Evolutionary conservation across 92 coral and sea anemone species (phyloP), one percentile per base, ranked within the genome.

Genomic region (Blastomussa wellsi): DNA sequence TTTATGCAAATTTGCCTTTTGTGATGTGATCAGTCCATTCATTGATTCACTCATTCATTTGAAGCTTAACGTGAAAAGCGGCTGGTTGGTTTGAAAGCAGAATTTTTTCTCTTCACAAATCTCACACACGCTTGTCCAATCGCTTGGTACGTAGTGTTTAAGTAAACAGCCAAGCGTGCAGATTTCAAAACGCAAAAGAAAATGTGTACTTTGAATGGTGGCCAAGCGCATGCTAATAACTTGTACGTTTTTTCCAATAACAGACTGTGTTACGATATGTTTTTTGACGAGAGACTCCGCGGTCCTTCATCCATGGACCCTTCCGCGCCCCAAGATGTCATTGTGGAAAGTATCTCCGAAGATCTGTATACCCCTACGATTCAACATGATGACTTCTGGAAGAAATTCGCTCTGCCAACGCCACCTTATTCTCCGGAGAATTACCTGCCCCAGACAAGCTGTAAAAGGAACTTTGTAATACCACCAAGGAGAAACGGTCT

Each of bases 401-500:
- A 91, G 89, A 92, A 93, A 66, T 86, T 91, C 62, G 91, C 96
- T 28, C 93, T 97, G 0, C 99, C 98, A 7, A 97, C 99, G 32
- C 99, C 99, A 60, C 99, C 99, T 67, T 97, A 93, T 83, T 94
- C 98, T 8, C 99, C 99, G 0, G 98, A 97, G 68, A 93, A 90
- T 42, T 86, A 87, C 90, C 91, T 80, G 62, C 89, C 91, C 48
- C 86, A 88, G 69, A 77, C 76, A 44, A 81, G 55, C 78, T 89
- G 79, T 85, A 93, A 84, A 82, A 83, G 91, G 66, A 89, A 85
- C 77, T 84, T 86, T 19, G 81, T 55, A 72, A 41, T 83, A 37
- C 90, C 89, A 13, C 82, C 79, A n/a, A 88, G 89, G 35, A 83
- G 84, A 76, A 91, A 86, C 79, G 93, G 90, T 35, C 90, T 95